These are phyloP conservation scores for Polypterus bichir DNA, from an alignment of 2,113 vertebrate genomes.

Conservation along the genomic window DNA sequence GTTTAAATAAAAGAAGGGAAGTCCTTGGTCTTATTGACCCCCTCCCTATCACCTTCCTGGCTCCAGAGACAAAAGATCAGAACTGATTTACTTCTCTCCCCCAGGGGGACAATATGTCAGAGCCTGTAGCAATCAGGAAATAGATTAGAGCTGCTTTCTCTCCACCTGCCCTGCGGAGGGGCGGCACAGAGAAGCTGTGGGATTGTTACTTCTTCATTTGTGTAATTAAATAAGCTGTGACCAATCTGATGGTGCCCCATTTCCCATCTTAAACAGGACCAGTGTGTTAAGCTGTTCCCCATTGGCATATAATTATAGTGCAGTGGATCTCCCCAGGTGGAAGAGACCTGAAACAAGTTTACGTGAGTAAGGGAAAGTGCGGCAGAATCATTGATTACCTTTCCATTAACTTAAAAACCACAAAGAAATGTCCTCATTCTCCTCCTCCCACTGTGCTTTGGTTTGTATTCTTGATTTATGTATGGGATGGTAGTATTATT, in stretches of 20 bases:
- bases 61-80: constrained; percentile 56
- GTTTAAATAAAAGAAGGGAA: background rate
- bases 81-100: constrained; percentile 58
- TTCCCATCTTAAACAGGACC: constrained; percentile 26
- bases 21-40: background rate
- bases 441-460: background rate
- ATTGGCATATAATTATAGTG: constrained; percentile 8
- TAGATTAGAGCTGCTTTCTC: constrained; percentile 47
- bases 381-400: background rate
- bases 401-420: no score
- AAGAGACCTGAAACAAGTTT: background rate
- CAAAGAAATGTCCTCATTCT: background rate
- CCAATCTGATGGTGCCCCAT: constrained; percentile 46
- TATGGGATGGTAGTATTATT: background rate
- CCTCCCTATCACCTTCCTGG: constrained; percentile 16
- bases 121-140: constrained; percentile 57
- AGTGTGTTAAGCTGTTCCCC: constrained; percentile 25
- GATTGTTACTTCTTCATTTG: constrained; percentile 53
- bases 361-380: no score
- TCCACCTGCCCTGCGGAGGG: constrained; percentile 37
- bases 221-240: constrained; percentile 63
- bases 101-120: constrained; percentile 55
- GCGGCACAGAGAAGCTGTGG: constrained; percentile 33
- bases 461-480: background rate
- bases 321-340: constrained; percentile 9